Evolutionary conservation across 2,888 invertebrate genomes (phyloP), one percentile per base, ranked within the genome.

Genomic region (Seladonia tumulorum): DNA sequence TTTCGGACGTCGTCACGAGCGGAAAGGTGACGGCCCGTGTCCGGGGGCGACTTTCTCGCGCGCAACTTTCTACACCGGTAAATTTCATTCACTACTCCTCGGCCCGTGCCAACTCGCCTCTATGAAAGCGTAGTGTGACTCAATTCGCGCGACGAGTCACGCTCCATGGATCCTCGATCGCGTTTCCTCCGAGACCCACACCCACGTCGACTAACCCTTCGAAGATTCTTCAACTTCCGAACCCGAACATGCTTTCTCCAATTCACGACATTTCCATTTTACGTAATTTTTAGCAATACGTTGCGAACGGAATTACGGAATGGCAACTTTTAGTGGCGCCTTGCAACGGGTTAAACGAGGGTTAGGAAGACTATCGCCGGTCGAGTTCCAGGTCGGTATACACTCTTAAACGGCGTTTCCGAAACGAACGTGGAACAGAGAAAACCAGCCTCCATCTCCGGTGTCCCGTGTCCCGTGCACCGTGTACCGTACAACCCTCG

Each of bases 1-100:
- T 57, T 53, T 53, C 22, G 22, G 10, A 10, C 57, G 68, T 73
- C 86, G 87, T 89, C 89, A 84, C 89, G 84, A 85, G 88, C 89
- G 89, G 87, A 90, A 91, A 87, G 87, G 86, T 82, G 82, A 81
- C 71, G 76, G 18, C 76, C 76, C 63, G 29, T 18, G 63, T 63
- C 63, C 75, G 79, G 68, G 68, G 68, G 85, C 87, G 85, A 93
- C 93, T 93, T 93, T 93, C 93, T 92, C 93, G 92, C 91, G 92
- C 91, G 83, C 68, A 92, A 93, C 93, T 93, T 93, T 93, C 93
- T 93, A 93, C 91, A 88, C 89, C 89, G 87, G 91, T 87, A 90
- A 88, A 90, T 91, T 93, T 93, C 93, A 93, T 93, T 93, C 93
- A 93, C 89, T 84, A 85, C 81, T 91, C 81, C 77, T 84, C 79